phyloP scores from a whole-genome alignment of 2,113 vertebrate genomes.

The Chinchilla lanigera region DNA sequence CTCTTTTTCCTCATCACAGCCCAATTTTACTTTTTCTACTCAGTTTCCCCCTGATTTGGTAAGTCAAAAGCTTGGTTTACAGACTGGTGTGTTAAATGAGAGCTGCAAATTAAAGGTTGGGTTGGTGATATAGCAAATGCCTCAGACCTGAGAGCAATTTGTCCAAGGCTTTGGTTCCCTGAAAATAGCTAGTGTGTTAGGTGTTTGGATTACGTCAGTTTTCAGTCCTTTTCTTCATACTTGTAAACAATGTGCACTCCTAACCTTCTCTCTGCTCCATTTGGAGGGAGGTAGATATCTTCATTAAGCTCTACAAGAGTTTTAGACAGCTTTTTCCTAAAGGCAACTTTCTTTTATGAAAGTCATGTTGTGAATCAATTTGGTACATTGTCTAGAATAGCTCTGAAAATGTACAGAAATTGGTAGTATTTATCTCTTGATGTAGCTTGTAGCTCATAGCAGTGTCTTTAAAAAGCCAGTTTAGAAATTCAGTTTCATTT shows the following conservation, averaged over 20 bases:
- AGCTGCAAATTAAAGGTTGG: background rate
- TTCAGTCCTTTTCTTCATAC: background rate
- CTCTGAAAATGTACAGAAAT: slow-evolving; percentile 19
- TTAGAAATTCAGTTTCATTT: slow-evolving; percentile 65
- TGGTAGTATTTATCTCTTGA: slow-evolving; percentile 49
- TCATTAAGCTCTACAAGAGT: slow-evolving; percentile 44
- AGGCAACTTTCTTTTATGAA: slow-evolving; percentile 23
- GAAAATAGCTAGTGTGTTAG: background rate
- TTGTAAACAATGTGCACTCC: background rate
- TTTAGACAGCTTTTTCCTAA: slow-evolving; percentile 47
- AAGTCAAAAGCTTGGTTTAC: background rate
- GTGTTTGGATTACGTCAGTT: background rate
- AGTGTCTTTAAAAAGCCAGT: slow-evolving; percentile 26
- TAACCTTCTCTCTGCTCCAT: background rate
- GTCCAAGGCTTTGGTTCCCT: background rate
- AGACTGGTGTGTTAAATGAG: background rate
- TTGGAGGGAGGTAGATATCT: slow-evolving; percentile 49
- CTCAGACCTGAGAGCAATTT: background rate
- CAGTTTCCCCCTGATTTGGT: background rate
- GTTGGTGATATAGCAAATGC: background rate
- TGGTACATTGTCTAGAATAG: slow-evolving; percentile 7
- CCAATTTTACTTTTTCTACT: background rate
- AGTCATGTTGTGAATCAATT: slow-evolving; percentile 61
- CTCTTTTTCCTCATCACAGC: background rate
- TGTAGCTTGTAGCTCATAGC: slow-evolving; percentile 15